Evolutionary conservation across 2,797 vertebrate species (phyloP), one percentile per base, ranked within the genome.

Genomic region (Anguilla pacifica): DNA sequence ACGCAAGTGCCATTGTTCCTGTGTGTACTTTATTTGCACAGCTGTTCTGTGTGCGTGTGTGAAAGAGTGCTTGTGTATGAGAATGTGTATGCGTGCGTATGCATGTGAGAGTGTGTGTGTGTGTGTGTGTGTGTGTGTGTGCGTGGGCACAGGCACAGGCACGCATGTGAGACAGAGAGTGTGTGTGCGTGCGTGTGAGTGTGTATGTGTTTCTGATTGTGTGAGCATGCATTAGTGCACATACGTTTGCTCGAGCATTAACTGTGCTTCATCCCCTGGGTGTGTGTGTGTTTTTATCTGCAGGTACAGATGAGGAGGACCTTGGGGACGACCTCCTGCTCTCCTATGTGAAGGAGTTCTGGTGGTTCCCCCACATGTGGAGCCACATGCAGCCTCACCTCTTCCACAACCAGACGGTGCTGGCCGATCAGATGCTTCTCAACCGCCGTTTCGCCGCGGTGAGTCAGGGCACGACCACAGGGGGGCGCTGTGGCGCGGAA

Each of bases 371-470:
- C 17, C 97, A 98, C 91, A 98, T 98, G 97, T 98, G 97, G 97
- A 98, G 97, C 91, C 97, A 98, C 93, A 98, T 97, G 97, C 97
- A 98, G 94, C 97, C 97, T 7, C 97, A 98, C 86, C 96, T 98
- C 79, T 98, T 98, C 93, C 97, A 98, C 94, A 98, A 98, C 7
- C 98, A 99, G 94, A 99, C 98, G 0, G 98, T 99, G 91, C 95
- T 99, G 0, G 97, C 98, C 0, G 99, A 99, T 94, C 99, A 99
- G 96, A 99, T 99, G 99, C 95, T 98, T 91, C 96, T 99, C 93
- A 99, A 99, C 96, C 98, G 97, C 96, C 98, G 97, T 94, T 99
- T 99, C 89, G 99, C 99, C 90, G 95, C 98, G 93, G 99, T 99
- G 96, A 98, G 97, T 97, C 93, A 92, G 9, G 67, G 61, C 3